phyloP scores from a whole-genome alignment of 2,888 invertebrate species.

The Tolmerus cingulatus region DNA sequence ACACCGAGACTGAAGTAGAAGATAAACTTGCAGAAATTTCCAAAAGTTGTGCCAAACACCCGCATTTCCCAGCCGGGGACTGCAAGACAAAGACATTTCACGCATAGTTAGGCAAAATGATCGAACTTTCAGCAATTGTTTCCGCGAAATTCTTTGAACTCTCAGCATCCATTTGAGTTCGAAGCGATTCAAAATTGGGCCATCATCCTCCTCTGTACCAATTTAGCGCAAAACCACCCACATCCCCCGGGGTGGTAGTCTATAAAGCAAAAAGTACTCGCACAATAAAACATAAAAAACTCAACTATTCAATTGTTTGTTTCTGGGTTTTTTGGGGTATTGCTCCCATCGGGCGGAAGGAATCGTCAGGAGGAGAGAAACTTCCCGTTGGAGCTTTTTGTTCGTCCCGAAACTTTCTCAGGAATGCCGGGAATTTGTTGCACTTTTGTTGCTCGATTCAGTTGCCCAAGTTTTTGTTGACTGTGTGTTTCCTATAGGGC shows the following conservation, averaged over 20 bases:
- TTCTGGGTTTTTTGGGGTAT: not conserved
- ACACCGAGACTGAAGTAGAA: not conserved
- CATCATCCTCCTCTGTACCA: not conserved
- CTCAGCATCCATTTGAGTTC: not conserved
- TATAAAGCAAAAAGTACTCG: not conserved
- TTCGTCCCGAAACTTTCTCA: slow-evolving; percentile 17
- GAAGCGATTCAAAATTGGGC: not conserved
- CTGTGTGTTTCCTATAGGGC: not conserved
- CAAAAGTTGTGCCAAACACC: not conserved
- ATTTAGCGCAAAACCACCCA: not conserved
- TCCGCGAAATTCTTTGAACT: slow-evolving; percentile 35
- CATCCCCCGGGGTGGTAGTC: not conserved
- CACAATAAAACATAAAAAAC: not conserved
- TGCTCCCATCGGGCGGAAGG: not conserved
- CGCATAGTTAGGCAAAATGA: slow-evolving; percentile 42
- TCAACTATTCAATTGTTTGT: slow-evolving; percentile 25
- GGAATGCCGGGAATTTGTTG: slow-evolving; percentile 14
- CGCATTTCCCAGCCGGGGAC: not conserved
- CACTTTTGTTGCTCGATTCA: slow-evolving; percentile 12
- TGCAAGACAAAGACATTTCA: slow-evolving; percentile 42
- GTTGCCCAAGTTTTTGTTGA: slow-evolving; percentile 5
- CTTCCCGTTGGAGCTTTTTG: not conserved
- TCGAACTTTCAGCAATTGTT: slow-evolving; percentile 46
- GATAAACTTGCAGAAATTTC: slow-evolving; percentile 12
- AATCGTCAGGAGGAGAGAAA: not conserved